Base-by-base conservation (phyloP, 2,113 vertebrate genomes). In the Pagrus major region DNA sequence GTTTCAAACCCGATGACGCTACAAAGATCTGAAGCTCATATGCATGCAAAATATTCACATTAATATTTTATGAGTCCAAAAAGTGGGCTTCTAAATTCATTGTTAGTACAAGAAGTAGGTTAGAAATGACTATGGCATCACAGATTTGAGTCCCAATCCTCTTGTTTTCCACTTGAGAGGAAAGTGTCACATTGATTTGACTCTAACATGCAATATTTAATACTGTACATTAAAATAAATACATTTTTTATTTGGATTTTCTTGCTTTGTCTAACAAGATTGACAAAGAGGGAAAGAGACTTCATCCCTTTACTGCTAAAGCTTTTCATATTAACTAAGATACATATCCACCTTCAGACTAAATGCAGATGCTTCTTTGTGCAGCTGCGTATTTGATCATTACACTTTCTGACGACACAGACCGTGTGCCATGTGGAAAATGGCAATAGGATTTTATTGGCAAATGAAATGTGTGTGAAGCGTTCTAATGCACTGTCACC, bases 401-500 rank as follows among this genome's bases (percentile, higher is more conserved):
- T 60, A 76, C 58, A 31, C 42, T 73, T 81, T 77, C 54, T 78
- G 87, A 86, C 46, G 72, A 86, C 46, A 54, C 61, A 55, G 72
- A 70, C 63, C 66, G 21, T 14, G 63, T 72, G 80, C 73, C 83
- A 84, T 85, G 83, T 86, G 73, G 76, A 70, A 92, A 89, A 93
- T 78, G 81, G 88, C 90, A 85, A 85, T 80, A 59, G 84, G 84
- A 83, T 88, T 86, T 90, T 92, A 89, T 86, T 91, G 89, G 90
- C 88, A 88, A 91, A 89, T 82, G 78, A 91, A 90, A 91, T 65
- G 90, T 91, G 89, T 84, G 87, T 87, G 84, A 84, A 81, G 90
- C 84, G 68, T 89, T 91, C 86, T 90, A 87, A 92, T 90, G 87
- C 86, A 82, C 80, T 75, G 86, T 91, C 93, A 87, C 88, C 88